A percentile compares a stretch with the other conserved stretches of the same genome.
These are phyloP conservation scores for Canis aureus DNA, from an alignment of 2,113 vertebrate species.

Conservation along the genomic window DNA sequence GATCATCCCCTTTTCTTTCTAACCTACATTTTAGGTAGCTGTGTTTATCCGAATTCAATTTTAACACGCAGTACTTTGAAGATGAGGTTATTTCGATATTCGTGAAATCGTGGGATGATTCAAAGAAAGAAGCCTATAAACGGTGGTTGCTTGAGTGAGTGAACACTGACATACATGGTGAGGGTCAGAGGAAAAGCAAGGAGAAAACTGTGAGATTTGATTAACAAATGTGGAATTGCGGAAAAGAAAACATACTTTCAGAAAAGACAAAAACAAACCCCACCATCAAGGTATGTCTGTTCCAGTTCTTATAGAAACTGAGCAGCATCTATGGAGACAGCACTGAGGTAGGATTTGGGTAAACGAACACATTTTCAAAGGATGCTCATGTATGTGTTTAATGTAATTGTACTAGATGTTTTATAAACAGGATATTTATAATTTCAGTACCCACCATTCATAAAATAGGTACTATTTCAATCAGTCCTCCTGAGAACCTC, in stretches of 20 bases:
- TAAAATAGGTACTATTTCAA: not conserved
- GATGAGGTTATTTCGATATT: not conserved
- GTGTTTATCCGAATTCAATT: not conserved
- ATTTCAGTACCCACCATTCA: not conserved
- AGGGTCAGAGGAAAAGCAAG: not conserved
- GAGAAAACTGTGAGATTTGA: not conserved
- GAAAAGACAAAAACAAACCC: not conserved
- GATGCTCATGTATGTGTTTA: not conserved
- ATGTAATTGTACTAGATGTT: not conserved
- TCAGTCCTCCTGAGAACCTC: not conserved
- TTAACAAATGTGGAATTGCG: not conserved
- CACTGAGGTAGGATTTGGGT: not conserved
- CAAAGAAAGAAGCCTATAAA: not conserved
- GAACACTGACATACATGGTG: not conserved
- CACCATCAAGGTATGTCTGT: not conserved
- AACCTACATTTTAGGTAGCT: not conserved
- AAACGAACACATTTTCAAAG: not conserved
- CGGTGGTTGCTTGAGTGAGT: not conserved
- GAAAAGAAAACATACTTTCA: not conserved
- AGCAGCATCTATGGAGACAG: not conserved
- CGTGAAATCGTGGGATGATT: not conserved
- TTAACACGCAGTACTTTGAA: not conserved
- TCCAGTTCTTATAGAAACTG: not conserved
- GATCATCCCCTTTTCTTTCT: not conserved
- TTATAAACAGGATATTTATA: not conserved